Conservation (phyloP, 30 jellyfish, hydroid and myxozoan species). For the Aurelia sp. region DNA sequence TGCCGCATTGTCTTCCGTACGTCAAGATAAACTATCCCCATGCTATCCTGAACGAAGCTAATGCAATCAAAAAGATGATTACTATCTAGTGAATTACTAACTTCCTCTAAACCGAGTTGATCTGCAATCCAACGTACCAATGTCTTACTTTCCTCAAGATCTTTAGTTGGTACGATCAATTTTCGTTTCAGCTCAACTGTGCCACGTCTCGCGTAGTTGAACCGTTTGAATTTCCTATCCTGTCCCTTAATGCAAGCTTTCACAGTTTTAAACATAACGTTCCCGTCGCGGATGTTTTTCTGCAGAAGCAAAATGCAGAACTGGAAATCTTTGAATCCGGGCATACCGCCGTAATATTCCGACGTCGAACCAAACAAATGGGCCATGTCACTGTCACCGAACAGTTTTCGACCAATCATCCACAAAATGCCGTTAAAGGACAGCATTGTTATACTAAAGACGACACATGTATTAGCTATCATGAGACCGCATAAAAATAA, state of each 20-base stretch:
- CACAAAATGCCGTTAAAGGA: slow-evolving; percentile 76
- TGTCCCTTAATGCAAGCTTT: slow-evolving; percentile 84
- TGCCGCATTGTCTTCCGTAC: slow-evolving; percentile 71
- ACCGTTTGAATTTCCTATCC: slow-evolving; percentile 60
- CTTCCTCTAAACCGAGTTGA: slow-evolving; percentile 82
- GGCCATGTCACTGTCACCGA: slow-evolving; percentile 51
- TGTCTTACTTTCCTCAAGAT: slow-evolving; percentile 67
- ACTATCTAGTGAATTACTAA: slow-evolving; percentile 63
- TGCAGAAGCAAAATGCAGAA: slow-evolving; percentile 80
- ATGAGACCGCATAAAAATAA: slow-evolving; percentile 71
- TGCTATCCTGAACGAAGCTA: slow-evolving; percentile 52
- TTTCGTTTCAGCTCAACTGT: slow-evolving; percentile 21
- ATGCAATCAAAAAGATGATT: slow-evolving; percentile 79
- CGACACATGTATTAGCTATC: slow-evolving; percentile 37
- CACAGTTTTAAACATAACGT: slow-evolving; percentile 89
- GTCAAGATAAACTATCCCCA: slow-evolving; percentile 66
- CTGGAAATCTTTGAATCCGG: slow-evolving; percentile 81
- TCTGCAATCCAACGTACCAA: slow-evolving; percentile 80
- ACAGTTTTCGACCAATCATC: slow-evolving; percentile 61
- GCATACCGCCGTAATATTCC: slow-evolving; percentile 89
- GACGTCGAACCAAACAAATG: slow-evolving; percentile 72
- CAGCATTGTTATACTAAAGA: slow-evolving; percentile 35
- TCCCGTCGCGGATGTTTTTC: slow-evolving; percentile 81
- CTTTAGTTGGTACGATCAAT: slow-evolving; percentile 49
- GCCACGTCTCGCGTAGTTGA: slow-evolving; percentile 79